Percentiles rank a stretch among this genome's conserved stretches.
phyloP scores from a whole-genome alignment of 2,113 vertebrate species.

The Trematomus loennbergii region DNA sequence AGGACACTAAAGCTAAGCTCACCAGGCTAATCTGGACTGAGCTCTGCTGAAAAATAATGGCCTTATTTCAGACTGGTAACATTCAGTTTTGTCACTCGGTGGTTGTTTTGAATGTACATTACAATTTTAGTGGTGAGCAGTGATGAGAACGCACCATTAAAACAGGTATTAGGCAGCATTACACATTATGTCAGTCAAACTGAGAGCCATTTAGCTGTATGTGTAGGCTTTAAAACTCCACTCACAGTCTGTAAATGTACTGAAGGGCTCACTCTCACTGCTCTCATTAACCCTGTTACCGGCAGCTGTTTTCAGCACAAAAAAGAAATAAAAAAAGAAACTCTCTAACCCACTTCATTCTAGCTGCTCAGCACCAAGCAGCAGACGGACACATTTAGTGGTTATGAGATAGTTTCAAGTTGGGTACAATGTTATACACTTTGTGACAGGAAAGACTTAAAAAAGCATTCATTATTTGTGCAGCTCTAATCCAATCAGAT shows the following conservation, averaged over 20 bases:
- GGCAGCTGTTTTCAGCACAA: constrained; percentile 25
- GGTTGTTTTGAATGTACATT: constrained; percentile 14
- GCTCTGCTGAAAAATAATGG: constrained; percentile 19
- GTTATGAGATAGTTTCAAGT: too few relatives aligned
- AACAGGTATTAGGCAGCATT: neutral
- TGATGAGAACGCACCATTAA: constrained; percentile 2
- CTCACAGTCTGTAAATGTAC: constrained; percentile 21
- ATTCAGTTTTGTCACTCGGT: constrained; percentile 29
- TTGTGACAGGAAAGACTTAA: neutral
- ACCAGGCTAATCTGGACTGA: constrained; percentile 54
- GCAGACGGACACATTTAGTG: neutral
- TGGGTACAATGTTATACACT: neutral
- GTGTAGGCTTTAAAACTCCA: constrained; percentile 20
- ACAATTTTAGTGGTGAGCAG: neutral
- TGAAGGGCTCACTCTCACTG: constrained; percentile 26
- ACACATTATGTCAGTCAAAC: neutral
- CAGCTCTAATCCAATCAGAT: constrained; percentile 18
- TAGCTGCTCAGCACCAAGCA: neutral
- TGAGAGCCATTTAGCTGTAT: constrained; percentile 26
- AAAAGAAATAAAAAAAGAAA: neutral
- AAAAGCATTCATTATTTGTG: constrained; percentile 17
- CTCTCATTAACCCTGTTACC: constrained; percentile 21
- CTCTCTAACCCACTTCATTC: neutral
- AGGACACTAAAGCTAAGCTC: constrained; percentile 37
- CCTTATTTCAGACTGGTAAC: constrained; percentile 33